phyloP scores from a whole-genome alignment of 2,888 invertebrate species.

The Seira musarum region DNA sequence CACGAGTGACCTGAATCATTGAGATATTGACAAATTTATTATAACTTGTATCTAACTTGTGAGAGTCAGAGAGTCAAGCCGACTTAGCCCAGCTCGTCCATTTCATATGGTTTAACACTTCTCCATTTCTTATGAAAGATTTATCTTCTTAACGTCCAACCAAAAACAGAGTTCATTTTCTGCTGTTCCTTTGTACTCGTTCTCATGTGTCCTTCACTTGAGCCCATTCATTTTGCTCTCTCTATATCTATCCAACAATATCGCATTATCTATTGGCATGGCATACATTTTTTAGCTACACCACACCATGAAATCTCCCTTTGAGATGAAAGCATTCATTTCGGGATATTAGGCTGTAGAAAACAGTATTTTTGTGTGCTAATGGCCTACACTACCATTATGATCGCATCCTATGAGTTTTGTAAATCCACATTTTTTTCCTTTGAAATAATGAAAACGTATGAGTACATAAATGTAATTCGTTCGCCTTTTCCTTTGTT shows the following conservation, averaged over 20 bases:
- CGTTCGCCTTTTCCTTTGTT: slow-evolving; percentile 22
- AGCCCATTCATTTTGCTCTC: slow-evolving; percentile 2
- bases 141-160: background rate
- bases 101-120: background rate
- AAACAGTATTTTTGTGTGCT: slow-evolving; percentile 6
- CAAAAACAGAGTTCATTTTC: background rate
- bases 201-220: slow-evolving; percentile 9
- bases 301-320: background rate
- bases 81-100: background rate
- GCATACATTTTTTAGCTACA: background rate
- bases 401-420: background rate
- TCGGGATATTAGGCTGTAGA: background rate
- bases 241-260: slow-evolving; percentile 1
- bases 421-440: slow-evolving; percentile 20
- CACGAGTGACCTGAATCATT: slow-evolving; percentile 16
- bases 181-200: background rate
- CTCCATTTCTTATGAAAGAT: background rate
- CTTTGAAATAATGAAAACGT: slow-evolving; percentile 34
- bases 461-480: slow-evolving; percentile 29
- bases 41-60: background rate
- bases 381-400: slow-evolving; percentile 1
- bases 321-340: slow-evolving; percentile 11
- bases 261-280: slow-evolving; percentile 20
- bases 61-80: background rate
- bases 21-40: slow-evolving; percentile 15